Evolutionary conservation across 2,888 invertebrate species (phyloP).

Genomic region (Odontomyia ornata): DNA sequence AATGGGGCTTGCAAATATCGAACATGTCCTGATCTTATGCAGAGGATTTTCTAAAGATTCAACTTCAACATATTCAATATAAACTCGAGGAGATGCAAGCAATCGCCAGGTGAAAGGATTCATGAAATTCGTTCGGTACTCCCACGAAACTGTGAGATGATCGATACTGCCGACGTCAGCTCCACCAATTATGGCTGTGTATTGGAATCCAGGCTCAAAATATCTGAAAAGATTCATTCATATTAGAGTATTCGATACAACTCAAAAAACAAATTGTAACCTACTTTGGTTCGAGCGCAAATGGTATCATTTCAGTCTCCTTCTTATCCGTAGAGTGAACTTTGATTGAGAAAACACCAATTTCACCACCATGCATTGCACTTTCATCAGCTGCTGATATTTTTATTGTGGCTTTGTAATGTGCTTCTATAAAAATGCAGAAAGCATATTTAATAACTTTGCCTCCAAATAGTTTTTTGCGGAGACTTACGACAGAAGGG

Average conservation of each 20-base stretch:
- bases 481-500: conserved; percentile 80
- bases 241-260: conserved; percentile 53
- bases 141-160: conserved; percentile 79
- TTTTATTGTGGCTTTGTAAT: conserved; percentile 79
- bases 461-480: background rate
- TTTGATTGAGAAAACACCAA: conserved; percentile 75
- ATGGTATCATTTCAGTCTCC: conserved; percentile 69
- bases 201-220: conserved; percentile 73
- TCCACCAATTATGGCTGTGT: conserved; percentile 74
- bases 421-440: conserved; percentile 71
- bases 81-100: conserved; percentile 76
- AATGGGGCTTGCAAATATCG: conserved; percentile 72
- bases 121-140: conserved; percentile 78
- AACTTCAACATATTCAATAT: conserved; percentile 75
- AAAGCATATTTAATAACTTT: background rate
- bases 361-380: conserved; percentile 78
- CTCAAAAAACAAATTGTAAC: conserved; percentile 46
- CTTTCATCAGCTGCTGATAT: conserved; percentile 80
- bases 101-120: conserved; percentile 88
- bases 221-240: conserved; percentile 41
- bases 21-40: conserved; percentile 70
- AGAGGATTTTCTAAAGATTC: conserved; percentile 75
- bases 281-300: conserved; percentile 67
- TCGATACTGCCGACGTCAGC: conserved; percentile 73
- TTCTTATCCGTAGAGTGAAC: conserved; percentile 70